Percentiles rank a stretch among this genome's conserved stretches.
Conservation (phyloP, 2,113 vertebrate species). For the Gobiocypris rarus region DNA sequence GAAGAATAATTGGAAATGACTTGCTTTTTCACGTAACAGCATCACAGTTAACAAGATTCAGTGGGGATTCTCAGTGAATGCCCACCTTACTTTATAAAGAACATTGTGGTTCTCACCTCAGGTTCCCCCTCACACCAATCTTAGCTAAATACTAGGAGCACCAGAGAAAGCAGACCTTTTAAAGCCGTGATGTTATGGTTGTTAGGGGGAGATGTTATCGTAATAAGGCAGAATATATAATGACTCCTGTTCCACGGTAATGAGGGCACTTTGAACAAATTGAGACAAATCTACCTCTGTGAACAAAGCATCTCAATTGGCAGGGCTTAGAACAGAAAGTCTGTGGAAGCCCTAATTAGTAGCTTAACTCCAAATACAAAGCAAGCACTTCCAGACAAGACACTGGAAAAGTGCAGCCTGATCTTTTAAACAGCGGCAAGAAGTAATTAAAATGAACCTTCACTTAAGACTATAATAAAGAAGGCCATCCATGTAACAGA, state of each 20-base stretch:
- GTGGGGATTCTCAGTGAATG: background rate
- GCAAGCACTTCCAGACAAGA: conserved; percentile 25
- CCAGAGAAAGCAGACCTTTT: conserved; percentile 33
- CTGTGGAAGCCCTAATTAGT: conserved; percentile 44
- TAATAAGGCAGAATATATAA: conserved; percentile 48
- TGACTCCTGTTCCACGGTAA: conserved; percentile 34
- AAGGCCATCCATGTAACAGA: conserved; percentile 47
- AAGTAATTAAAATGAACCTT: conserved; percentile 52
- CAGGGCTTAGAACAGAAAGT: conserved; percentile 29
- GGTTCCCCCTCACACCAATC: background rate
- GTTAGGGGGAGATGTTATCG: conserved; percentile 38
- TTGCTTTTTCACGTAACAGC: background rate
- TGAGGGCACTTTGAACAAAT: conserved; percentile 52
- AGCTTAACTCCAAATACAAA: conserved; percentile 22
- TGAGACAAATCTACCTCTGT: conserved; percentile 45
- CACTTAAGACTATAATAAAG: conserved; percentile 60
- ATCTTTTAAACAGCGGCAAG: conserved; percentile 26
- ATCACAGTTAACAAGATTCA: background rate
- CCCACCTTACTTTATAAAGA: background rate
- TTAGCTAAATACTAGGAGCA: conserved; percentile 6
- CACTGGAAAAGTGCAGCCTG: background rate
- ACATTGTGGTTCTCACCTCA: background rate
- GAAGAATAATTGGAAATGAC: too few relatives aligned
- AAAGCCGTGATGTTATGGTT: conserved; percentile 26
- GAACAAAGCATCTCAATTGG: conserved; percentile 39